Evolutionary conservation across 2,888 invertebrate genomes (phyloP).

Genomic region (Sinopyrophorus schimmeli): DNA sequence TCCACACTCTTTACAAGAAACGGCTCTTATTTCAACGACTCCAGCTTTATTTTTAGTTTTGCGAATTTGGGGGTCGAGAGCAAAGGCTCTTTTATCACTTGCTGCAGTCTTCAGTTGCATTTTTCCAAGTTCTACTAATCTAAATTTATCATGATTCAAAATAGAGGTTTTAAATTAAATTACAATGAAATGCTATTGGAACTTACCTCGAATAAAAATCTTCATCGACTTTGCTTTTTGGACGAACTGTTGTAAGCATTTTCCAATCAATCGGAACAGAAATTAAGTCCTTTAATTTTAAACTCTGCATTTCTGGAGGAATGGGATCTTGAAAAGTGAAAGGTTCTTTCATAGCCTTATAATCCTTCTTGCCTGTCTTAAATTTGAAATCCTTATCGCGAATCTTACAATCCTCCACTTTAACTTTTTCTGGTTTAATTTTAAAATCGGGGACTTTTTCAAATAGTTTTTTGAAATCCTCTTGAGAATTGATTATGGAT

Average conservation of each 20-base stretch:
- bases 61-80: slow-evolving; percentile 68
- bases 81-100: slow-evolving; percentile 69
- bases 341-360: slow-evolving; percentile 65
- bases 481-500: slow-evolving; percentile 73
- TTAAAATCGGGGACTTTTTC: slow-evolving; percentile 90
- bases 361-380: slow-evolving; percentile 73
- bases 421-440: slow-evolving; percentile 83
- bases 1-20: slow-evolving; percentile 78
- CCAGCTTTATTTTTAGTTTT: slow-evolving; percentile 84
- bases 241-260: slow-evolving; percentile 87
- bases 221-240: slow-evolving; percentile 82
- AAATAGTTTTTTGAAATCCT: slow-evolving; percentile 79
- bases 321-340: slow-evolving; percentile 76
- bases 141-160: slow-evolving; percentile 42
- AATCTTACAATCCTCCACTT: slow-evolving; percentile 75
- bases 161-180: too few relatives aligned
- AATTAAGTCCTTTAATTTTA: slow-evolving; percentile 77
- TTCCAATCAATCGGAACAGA: slow-evolving; percentile 89
- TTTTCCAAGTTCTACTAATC: slow-evolving; percentile 81
- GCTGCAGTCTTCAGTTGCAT: slow-evolving; percentile 72
- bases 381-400: slow-evolving; percentile 76
- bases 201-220: slow-evolving; percentile 79
- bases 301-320: slow-evolving; percentile 77
- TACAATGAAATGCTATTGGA: not conserved
- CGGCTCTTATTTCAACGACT: slow-evolving; percentile 74